phyloP scores from a whole-genome alignment of 1,140 invertebrate genomes.

The Araneus ventricosus region DNA sequence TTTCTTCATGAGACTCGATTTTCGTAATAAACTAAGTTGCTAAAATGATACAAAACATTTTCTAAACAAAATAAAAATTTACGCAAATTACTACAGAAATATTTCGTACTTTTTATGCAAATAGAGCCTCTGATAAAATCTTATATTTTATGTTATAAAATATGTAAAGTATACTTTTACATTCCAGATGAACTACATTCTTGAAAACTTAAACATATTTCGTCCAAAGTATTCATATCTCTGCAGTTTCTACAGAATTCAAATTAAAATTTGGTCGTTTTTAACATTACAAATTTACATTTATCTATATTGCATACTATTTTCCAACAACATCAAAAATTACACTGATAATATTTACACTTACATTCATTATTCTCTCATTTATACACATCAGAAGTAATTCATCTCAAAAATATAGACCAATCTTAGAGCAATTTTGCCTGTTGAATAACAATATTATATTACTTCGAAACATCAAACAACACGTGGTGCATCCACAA shows the following conservation, averaged over 20 bases:
- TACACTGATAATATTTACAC: neutral
- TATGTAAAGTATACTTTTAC: neutral
- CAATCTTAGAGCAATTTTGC: neutral
- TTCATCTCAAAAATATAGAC: conserved; percentile 32
- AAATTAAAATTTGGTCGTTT: neutral
- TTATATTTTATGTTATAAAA: neutral
- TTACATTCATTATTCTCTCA: neutral
- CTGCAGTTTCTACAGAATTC: neutral
- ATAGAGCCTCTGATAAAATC: neutral
- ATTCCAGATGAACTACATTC: neutral
- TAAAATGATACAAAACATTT: conserved; percentile 16
- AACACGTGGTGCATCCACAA: conserved; percentile 27
- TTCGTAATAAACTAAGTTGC: neutral
- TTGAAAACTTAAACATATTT: neutral
- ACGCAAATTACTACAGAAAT: neutral
- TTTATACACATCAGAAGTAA: neutral
- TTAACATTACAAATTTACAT: neutral
- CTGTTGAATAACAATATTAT: neutral
- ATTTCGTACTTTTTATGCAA: neutral
- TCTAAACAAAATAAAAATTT: neutral
- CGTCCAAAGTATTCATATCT: neutral
- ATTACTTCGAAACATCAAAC: conserved; percentile 12
- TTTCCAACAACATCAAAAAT: neutral
- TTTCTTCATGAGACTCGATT: neutral
- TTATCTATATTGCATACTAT: neutral